Conservation (phyloP, 2,888 invertebrate genomes). For the Pterostichus madidus region DNA sequence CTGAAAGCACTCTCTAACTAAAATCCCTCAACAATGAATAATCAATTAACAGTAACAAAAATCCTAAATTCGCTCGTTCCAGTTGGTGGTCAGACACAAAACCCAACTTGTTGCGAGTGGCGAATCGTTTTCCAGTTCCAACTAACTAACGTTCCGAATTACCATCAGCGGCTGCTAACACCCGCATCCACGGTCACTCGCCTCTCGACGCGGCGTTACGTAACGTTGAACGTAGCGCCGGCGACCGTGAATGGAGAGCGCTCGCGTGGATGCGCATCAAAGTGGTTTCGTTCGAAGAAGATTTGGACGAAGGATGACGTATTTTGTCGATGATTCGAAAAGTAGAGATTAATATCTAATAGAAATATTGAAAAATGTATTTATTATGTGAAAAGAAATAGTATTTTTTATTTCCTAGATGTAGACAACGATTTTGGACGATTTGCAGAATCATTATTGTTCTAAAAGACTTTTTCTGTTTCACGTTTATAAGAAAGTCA, state of each 20-base stretch:
- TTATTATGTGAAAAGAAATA: too few relatives aligned
- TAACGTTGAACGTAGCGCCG: background rate
- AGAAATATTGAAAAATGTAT: too few relatives aligned
- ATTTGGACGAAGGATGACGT: too few relatives aligned
- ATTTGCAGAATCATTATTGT: too few relatives aligned
- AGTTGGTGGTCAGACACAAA: constrained; percentile 38
- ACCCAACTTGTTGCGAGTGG: constrained; percentile 48
- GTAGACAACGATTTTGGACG: too few relatives aligned
- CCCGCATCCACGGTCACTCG: background rate
- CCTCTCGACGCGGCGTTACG: background rate
- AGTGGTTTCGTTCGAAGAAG: too few relatives aligned
- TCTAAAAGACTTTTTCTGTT: too few relatives aligned
- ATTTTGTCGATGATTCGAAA: too few relatives aligned
- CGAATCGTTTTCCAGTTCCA: constrained; percentile 48
- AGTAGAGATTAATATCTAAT: too few relatives aligned
- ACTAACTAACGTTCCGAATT: constrained; percentile 47
- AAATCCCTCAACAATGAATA: constrained; percentile 24
- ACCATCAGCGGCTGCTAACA: constrained; percentile 16
- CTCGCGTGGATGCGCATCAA: too few relatives aligned
- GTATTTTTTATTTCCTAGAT: too few relatives aligned
- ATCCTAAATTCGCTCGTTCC: constrained; percentile 23
- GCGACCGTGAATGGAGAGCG: background rate
- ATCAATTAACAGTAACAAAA: constrained; percentile 43
- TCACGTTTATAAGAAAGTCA: too few relatives aligned
- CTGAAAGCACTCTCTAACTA: background rate